Conservation (phyloP, 2,113 vertebrate genomes). For the Oncorhynchus masou region DNA sequence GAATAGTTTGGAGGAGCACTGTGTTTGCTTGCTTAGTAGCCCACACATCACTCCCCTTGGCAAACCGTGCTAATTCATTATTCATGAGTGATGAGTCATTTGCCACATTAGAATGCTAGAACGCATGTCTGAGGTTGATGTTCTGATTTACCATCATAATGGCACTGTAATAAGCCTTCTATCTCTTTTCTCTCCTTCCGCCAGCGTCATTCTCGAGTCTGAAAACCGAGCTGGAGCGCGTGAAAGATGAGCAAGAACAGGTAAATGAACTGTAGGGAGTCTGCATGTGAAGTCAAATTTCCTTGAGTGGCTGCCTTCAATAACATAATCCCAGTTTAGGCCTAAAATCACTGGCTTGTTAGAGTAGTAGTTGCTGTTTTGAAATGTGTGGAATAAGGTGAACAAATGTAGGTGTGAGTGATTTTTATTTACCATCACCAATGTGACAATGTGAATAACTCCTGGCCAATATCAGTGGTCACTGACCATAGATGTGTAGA, state of each 20-base stretch:
- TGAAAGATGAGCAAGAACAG: conserved; percentile 89
- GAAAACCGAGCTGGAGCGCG: conserved; percentile 90
- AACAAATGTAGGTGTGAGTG: too few species aligned
- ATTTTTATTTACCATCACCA: too few species aligned
- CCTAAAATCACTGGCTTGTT: too few species aligned
- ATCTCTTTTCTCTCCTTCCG: conserved; percentile 22
- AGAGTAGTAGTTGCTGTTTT: too few species aligned
- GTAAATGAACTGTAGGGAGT: conserved; percentile 58
- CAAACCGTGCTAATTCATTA: conserved; percentile 34
- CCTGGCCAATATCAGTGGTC: too few species aligned
- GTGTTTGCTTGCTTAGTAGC: too few species aligned
- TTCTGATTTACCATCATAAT: conserved; percentile 7
- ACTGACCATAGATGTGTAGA: too few species aligned
- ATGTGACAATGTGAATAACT: too few species aligned
- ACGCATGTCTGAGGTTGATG: conserved; percentile 12
- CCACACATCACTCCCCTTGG: background rate
- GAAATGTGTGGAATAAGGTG: too few species aligned
- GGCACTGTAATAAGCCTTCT: conserved; percentile 27
- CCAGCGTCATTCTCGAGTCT: conserved; percentile 93
- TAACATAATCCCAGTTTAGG: background rate
- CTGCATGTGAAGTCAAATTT: background rate
- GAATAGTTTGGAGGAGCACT: background rate
- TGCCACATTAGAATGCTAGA: background rate
- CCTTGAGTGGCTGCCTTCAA: background rate
- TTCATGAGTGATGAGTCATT: conserved; percentile 13